Base-by-base conservation (phyloP, 35 echinoderm and acorn worm genomes). In the Patiria miniata region DNA sequence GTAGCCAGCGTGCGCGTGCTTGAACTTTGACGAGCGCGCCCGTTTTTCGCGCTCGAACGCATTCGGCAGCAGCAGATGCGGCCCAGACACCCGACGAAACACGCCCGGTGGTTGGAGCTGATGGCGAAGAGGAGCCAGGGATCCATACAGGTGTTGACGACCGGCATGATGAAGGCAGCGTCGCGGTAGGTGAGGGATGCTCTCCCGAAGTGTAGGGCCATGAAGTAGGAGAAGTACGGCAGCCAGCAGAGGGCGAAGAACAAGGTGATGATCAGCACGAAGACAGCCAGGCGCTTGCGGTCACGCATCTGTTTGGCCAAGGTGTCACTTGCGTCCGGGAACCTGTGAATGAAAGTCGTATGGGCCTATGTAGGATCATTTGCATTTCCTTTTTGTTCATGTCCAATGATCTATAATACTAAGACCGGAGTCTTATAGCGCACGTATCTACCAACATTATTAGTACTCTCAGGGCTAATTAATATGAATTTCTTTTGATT, bases 241-340 rank as follows among this genome's bases (percentile, higher is more conserved):
- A 97, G 84, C 95, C 95, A 97, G 44, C 87, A 97, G 1, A 97
- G 51, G 52, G 83, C 80, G 52, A 97, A 97, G 39, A 97, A 93
- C 6, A 97, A 33, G 21, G 87, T 89, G 14, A 97, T 87, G 1
- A 87, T 86, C 8, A 97, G 83, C 10, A 93, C 47, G 34, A 90
- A 84, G 14, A 87, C 86, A 16, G 95, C 91, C 15, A 97, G 76
- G 51, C 95, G 83, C 30, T 87, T 54, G 22, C 95, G 87, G 28
- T 86, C 91, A 26, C 91, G 78, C 23, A 97, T 53, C 53, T 90
- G 95, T 8, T 56, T 78, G 29, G 58, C 69, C 65, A 30, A 7
- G 22, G 65, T 23, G 9, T 47, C 42, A 47, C 42, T 47, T 47
- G 42, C 4, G 42, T 47, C 42, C 4, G 42, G 42, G 42, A 47